Base-by-base conservation (phyloP, 1,140 invertebrate genomes). In the Panagrolaimus sp. region DNA sequence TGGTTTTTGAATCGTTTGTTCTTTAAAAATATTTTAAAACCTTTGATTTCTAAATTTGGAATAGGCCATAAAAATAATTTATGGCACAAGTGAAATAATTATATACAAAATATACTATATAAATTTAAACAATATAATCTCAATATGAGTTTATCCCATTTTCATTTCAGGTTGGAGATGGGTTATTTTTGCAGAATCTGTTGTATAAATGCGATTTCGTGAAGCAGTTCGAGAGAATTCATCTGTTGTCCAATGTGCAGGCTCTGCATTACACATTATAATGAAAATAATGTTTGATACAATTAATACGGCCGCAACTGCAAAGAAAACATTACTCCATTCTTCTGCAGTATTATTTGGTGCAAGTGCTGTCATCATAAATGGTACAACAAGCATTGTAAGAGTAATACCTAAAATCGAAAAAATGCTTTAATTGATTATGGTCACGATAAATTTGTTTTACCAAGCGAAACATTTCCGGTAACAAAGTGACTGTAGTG, bases 401-500 rank as follows among this genome's bases (percentile, higher is more conserved):
- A 83, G 72, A 43, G 75, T 81, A 28, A 81, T 76, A 12, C 74
- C 73, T 75, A 28, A 73, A 73, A 24, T 14, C 10, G 15, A 2
- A 43, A n/a, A 14, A 0, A 2, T 15, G 26, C 24, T 1, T 44
- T 24, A 44, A 44, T 8, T 28, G 8, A 65, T 45, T 65, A 26
- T 43, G 32, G 32, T 38, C 2, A 38, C 32, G 7, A 21, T 38
- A 14, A 21, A n/a, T 15, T 55, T 21, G 21, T 0, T 17, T 48
- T 47, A 73, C 72, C 78, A 9, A 82, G 69, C 21, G 79, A 79
- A 58, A 81, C 68, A 26, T 82, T 80, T 46, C 79, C 79, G 14
- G 78, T 83, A 17, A 81, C 79, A 63, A 81, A 76, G 52, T 83
- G 78, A 55, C 72, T 75, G 72, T 82, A 81, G 43, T 81, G 79